A percentile compares a stretch with the other conserved stretches of the same genome.
Conservation (phyloP, 2,113 vertebrate genomes). For the Amblyornis subalaris region DNA sequence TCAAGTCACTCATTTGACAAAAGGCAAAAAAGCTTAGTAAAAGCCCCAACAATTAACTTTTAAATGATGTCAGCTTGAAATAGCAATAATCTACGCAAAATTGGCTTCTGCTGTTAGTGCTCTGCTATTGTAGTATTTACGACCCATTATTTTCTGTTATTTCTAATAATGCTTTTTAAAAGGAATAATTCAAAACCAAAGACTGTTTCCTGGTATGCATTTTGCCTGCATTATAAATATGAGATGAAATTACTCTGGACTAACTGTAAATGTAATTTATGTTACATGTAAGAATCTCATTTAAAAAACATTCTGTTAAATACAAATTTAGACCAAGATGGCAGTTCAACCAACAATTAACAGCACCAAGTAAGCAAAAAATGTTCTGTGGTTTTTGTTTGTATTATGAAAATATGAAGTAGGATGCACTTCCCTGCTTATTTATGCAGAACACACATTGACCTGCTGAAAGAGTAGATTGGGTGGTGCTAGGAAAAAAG, state of each 20-base stretch:
- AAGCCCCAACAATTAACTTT: conserved; percentile 19
- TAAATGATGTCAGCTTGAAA: background rate
- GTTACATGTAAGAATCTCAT: background rate
- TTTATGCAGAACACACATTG: background rate
- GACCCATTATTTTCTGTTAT: background rate
- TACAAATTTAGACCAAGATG: background rate
- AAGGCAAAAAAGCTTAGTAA: conserved; percentile 7
- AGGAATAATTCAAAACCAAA: background rate
- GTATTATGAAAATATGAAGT: background rate
- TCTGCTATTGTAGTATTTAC: conserved; percentile 28
- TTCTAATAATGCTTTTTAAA: background rate
- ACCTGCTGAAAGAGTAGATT: background rate
- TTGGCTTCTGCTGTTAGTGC: background rate
- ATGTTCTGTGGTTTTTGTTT: background rate
- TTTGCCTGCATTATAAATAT: background rate
- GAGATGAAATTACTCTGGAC: background rate
- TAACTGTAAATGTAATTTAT: background rate
- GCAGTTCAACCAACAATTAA: background rate
- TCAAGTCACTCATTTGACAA: background rate
- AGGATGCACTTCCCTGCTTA: background rate
- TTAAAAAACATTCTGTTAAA: background rate
- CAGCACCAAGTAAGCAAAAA: background rate
- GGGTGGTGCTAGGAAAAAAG: background rate
- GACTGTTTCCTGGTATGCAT: background rate
- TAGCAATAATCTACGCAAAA: background rate